Percentiles rank a stretch among this genome's conserved stretches.
Evolutionary conservation across 2,888 invertebrate genomes (phyloP).

Genomic region (Pyrocoelia pectoralis): DNA sequence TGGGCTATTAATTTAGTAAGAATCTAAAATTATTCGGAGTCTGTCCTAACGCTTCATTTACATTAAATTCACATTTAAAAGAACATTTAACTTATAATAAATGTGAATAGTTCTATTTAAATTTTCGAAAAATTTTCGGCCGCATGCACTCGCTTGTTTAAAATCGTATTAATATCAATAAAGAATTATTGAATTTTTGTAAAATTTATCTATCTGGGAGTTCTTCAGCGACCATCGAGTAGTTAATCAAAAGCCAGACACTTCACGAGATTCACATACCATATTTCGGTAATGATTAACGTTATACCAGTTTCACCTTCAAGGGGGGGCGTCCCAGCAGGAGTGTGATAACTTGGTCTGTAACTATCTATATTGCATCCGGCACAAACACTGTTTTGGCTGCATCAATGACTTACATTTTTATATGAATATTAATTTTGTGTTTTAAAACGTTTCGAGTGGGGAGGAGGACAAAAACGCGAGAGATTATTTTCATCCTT

Average conservation of each 20-base stretch:
- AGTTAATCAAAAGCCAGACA: conserved; percentile 28
- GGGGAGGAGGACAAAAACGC: too few relatives aligned
- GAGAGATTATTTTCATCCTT: not conserved
- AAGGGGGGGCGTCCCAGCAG: conserved; percentile 43
- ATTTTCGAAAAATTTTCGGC: conserved; percentile 26
- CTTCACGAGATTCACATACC: conserved; percentile 35
- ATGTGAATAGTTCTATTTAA: conserved; percentile 30
- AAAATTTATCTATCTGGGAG: not conserved
- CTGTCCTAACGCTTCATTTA: conserved; percentile 38
- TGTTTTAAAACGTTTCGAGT: too few relatives aligned
- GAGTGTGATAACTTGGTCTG: conserved; percentile 34
- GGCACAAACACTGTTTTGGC: not conserved
- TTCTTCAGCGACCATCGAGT: not conserved
- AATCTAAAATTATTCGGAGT: conserved; percentile 35
- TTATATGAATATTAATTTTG: not conserved
- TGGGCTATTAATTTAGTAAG: conserved; percentile 41
- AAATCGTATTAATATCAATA: conserved; percentile 21
- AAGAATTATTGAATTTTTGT: conserved; percentile 15
- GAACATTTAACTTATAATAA: conserved; percentile 38
- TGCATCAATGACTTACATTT: not conserved
- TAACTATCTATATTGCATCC: conserved; percentile 25
- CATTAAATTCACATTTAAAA: conserved; percentile 42
- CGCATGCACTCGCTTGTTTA: conserved; percentile 19
- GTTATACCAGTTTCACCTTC: conserved; percentile 36
- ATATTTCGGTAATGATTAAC: conserved; percentile 44